A percentile compares a stretch with the other conserved stretches of the same genome.
Evolutionary conservation across 1,140 invertebrate species (phyloP).

Genomic region (Drosophila virilis): DNA sequence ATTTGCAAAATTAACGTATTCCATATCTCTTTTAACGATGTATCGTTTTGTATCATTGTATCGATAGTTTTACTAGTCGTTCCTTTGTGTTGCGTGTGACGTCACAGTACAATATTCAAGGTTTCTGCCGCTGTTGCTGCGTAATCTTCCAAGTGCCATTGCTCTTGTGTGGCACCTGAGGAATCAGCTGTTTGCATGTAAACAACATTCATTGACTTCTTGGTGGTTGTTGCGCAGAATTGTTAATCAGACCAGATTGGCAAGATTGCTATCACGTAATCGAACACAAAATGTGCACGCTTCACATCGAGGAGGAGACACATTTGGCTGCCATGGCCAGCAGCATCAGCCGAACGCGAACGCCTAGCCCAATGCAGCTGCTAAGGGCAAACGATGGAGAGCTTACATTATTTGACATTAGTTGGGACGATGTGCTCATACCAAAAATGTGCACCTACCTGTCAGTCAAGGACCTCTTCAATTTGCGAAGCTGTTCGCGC

Average conservation of each 20-base stretch:
- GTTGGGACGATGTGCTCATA: slow-evolving; percentile 87
- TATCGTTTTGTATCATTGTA: not conserved
- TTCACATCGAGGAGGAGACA: slow-evolving; percentile 66
- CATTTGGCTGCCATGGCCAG: slow-evolving; percentile 62
- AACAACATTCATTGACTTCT: slow-evolving; percentile 33
- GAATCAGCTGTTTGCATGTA: slow-evolving; percentile 50
- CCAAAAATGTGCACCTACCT: slow-evolving; percentile 85
- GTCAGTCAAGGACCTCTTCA: slow-evolving; percentile 85
- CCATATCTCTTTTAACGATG: not conserved
- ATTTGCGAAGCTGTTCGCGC: slow-evolving; percentile 86
- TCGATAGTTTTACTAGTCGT: not conserved
- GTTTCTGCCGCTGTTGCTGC: not conserved
- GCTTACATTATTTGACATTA: slow-evolving; percentile 85
- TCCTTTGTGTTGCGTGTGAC: slow-evolving; percentile 1
- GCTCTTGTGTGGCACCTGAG: slow-evolving; percentile 16
- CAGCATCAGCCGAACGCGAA: not conserved
- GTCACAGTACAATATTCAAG: slow-evolving; percentile 2
- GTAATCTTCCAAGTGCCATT: slow-evolving; percentile 22
- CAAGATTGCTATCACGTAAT: slow-evolving; percentile 45
- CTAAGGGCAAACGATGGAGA: slow-evolving; percentile 7
- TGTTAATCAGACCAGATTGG: slow-evolving; percentile 1
- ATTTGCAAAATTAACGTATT: not conserved
- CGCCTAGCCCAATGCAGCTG: slow-evolving; percentile 34
- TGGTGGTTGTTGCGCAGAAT: slow-evolving; percentile 36
- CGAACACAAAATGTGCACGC: slow-evolving; percentile 55